A percentile compares a stretch with the other conserved stretches of the same genome.
Evolutionary conservation across 2,797 vertebrate genomes (phyloP).

Genomic region (Enteromius treurensis): DNA sequence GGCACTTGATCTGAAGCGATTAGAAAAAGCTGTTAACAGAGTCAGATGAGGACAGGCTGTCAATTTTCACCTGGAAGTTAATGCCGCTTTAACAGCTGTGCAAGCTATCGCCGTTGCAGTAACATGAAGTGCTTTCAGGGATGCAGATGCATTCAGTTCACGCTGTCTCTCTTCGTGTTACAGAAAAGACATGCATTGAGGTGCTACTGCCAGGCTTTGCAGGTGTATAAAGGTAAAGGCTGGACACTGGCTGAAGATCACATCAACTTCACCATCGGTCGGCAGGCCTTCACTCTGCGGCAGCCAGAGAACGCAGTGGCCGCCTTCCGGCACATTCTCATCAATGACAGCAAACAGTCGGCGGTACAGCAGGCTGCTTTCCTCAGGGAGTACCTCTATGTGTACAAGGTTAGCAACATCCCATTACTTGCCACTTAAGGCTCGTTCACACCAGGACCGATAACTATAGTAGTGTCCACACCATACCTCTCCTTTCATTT

Average conservation of each 20-base stretch:
- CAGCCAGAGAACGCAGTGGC: conserved; percentile 89
- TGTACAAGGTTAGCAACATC: conserved; percentile 85
- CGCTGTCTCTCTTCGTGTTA: background rate
- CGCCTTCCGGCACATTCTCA: conserved; percentile 93
- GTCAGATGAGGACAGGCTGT: background rate
- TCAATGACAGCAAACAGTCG: conserved; percentile 93
- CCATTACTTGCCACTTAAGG: background rate
- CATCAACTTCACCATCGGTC: conserved; percentile 97
- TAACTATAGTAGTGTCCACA: background rate
- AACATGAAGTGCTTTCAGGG: background rate
- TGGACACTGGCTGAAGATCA: conserved; percentile 98
- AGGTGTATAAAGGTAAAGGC: conserved; percentile 94
- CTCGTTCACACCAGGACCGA: background rate
- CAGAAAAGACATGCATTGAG: conserved; percentile 94
- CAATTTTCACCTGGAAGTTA: background rate
- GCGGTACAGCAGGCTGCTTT: conserved; percentile 93
- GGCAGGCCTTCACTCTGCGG: conserved; percentile 91
- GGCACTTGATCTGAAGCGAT: background rate
- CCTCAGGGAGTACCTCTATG: conserved; percentile 95
- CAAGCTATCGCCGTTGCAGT: background rate
- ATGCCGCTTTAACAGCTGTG: background rate
- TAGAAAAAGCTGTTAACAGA: background rate
- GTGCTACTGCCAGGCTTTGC: conserved; percentile 98
- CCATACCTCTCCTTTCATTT: too few species aligned
- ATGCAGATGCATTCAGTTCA: background rate